phyloP scores from a whole-genome alignment of 2,888 invertebrate genomes.

The Lucinisca nassula region DNA sequence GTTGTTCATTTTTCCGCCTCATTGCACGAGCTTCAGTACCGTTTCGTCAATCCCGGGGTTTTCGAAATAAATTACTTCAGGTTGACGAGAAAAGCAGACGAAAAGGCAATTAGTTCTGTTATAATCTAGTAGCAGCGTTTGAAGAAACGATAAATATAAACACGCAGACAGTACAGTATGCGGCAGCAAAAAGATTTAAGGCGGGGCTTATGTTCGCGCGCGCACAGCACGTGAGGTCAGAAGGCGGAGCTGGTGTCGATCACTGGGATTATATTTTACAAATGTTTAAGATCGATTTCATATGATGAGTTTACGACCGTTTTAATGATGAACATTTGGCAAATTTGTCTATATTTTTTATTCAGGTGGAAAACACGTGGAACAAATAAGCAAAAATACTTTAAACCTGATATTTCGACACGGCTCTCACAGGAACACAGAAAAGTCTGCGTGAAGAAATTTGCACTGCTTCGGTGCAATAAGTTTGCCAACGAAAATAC shows the following conservation, averaged over 20 bases:
- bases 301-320: not conserved
- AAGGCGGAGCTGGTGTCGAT: not conserved
- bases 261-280: not conserved
- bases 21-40: conserved; percentile 7
- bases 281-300: not conserved
- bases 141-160: conserved; percentile 17
- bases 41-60: conserved; percentile 20
- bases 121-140: not conserved
- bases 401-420: not conserved
- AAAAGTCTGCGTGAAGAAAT: too few species aligned
- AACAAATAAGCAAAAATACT: not conserved
- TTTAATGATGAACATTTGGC: conserved; percentile 12
- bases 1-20: conserved; percentile 20
- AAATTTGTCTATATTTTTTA: not conserved
- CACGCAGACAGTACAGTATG: not conserved
- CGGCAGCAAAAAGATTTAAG: not conserved
- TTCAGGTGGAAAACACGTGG: conserved; percentile 6
- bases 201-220: not conserved
- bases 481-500: too few species aligned
- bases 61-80: not conserved
- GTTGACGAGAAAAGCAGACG: conserved; percentile 15
- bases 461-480: too few species aligned
- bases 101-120: conserved; percentile 12
- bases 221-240: not conserved
- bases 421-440: not conserved